These are phyloP conservation scores for Rugalucina vietnamica DNA, from an alignment of 2,888 invertebrate species.

Conservation along the genomic window DNA sequence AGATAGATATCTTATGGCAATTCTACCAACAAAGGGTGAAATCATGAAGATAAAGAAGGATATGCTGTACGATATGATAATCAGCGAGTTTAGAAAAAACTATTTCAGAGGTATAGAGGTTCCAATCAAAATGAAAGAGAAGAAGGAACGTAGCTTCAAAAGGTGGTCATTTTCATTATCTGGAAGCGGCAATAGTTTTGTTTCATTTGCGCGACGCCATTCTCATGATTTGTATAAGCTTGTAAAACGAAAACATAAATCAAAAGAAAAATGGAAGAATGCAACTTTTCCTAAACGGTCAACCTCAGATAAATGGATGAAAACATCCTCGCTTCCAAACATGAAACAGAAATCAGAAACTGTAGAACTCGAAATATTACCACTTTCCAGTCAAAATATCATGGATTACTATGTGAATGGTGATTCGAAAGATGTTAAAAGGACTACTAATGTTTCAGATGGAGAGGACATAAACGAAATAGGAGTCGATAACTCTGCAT, in stretches of 20 bases:
- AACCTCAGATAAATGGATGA: constrained; percentile 67
- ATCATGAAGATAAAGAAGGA: constrained; percentile 61
- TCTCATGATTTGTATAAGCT: constrained; percentile 48
- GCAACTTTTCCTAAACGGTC: not conserved
- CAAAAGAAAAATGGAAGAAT: constrained; percentile 41
- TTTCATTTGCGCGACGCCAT: constrained; percentile 47
- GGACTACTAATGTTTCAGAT: no score
- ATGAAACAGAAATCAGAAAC: constrained; percentile 64
- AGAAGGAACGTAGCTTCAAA: constrained; percentile 41
- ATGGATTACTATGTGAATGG: no score
- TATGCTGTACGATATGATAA: constrained; percentile 73
- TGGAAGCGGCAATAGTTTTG: constrained; percentile 48
- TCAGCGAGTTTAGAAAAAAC: constrained; percentile 72
- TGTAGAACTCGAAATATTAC: constrained; percentile 39
- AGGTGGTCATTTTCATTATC: constrained; percentile 56
- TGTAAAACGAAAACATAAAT: constrained; percentile 45
- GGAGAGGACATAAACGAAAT: no score
- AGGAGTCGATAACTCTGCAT: constrained; percentile 71
- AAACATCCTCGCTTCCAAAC: constrained; percentile 72
- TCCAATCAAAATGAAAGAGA: constrained; percentile 57
- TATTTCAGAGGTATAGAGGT: constrained; percentile 75
- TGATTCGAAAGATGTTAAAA: no score
- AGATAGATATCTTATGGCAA: constrained; percentile 95
- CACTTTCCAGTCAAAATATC: not conserved
- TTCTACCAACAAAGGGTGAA: constrained; percentile 87